Percentiles rank a stretch among this genome's conserved stretches.
phyloP scores from a whole-genome alignment of 1,140 invertebrate genomes.

The Drosophila persimilis region DNA sequence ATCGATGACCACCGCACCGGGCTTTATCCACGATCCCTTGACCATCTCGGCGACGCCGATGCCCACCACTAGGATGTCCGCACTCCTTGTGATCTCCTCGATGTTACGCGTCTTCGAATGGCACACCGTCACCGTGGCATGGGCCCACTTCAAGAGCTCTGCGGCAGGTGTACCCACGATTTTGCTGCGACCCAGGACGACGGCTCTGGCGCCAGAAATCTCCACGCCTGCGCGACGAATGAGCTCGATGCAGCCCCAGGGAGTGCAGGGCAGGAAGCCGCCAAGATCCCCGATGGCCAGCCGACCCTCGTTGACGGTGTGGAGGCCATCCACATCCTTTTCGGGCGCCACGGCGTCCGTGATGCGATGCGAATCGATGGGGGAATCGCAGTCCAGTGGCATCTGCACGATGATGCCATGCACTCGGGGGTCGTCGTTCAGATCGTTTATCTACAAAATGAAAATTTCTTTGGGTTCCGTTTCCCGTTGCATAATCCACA shows the following conservation, averaged over 20 bases:
- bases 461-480: background rate
- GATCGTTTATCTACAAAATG: constrained; percentile 74
- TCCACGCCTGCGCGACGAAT: constrained; percentile 92
- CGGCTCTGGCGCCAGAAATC: constrained; percentile 93
- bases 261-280: constrained; percentile 96
- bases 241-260: constrained; percentile 95
- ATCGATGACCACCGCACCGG: constrained; percentile 99
- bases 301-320: constrained; percentile 96
- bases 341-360: constrained; percentile 93
- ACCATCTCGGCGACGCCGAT: constrained; percentile 97
- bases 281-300: constrained; percentile 92
- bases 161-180: constrained; percentile 98
- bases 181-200: constrained; percentile 98
- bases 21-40: constrained; percentile 98
- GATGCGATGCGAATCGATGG: constrained; percentile 93
- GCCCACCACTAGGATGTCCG: constrained; percentile 98
- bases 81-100: constrained; percentile 89
- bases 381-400: constrained; percentile 92
- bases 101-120: constrained; percentile 97
- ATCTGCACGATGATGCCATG: constrained; percentile 99
- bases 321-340: constrained; percentile 98
- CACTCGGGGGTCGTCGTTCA: constrained; percentile 92
- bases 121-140: constrained; percentile 98
- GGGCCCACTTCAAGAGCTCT: constrained; percentile 97
- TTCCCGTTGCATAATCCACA: constrained; percentile 41